phyloP scores from a whole-genome alignment of 1,140 invertebrate species.

The Drosophila equinoxialis region DNA sequence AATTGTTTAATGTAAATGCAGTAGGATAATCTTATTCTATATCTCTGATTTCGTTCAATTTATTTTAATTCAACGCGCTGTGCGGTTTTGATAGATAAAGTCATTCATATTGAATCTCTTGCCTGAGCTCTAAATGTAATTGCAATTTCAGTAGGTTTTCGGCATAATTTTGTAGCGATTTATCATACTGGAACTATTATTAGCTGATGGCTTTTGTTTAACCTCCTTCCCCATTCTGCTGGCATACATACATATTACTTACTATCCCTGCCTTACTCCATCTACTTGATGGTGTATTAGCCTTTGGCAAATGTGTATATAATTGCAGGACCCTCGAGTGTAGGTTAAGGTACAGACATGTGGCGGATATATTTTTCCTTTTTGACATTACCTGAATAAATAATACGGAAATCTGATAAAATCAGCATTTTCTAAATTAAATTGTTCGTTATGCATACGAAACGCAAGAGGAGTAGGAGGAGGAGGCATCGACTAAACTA shows the following conservation, averaged over 20 bases:
- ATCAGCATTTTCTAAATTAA: slow-evolving; percentile 83
- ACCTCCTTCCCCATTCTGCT: background rate
- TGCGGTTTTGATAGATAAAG: too few relatives aligned
- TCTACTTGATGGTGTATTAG: slow-evolving; percentile 47
- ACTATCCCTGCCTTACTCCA: slow-evolving; percentile 16
- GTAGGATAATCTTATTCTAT: too few relatives aligned
- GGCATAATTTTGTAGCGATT: slow-evolving; percentile 58
- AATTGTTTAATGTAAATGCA: too few relatives aligned
- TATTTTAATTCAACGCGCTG: too few relatives aligned
- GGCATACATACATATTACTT: background rate
- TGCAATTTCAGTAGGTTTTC: background rate
- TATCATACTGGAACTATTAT: slow-evolving; percentile 65
- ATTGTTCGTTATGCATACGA: slow-evolving; percentile 80
- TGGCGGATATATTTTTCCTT: slow-evolving; percentile 35
- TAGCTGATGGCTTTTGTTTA: slow-evolving; percentile 48
- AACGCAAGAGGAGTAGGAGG: background rate
- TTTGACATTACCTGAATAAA: slow-evolving; percentile 78
- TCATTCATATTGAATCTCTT: too few relatives aligned
- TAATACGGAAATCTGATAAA: slow-evolving; percentile 81
- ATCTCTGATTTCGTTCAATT: too few relatives aligned
- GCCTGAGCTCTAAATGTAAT: background rate
- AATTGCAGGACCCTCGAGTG: slow-evolving; percentile 65
- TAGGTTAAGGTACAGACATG: slow-evolving; percentile 28
- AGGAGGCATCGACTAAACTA: background rate
- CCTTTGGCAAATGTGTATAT: slow-evolving; percentile 80